Conservation (phyloP, 23 tunicate genomes). For the Clavelina lepadiformis region DNA sequence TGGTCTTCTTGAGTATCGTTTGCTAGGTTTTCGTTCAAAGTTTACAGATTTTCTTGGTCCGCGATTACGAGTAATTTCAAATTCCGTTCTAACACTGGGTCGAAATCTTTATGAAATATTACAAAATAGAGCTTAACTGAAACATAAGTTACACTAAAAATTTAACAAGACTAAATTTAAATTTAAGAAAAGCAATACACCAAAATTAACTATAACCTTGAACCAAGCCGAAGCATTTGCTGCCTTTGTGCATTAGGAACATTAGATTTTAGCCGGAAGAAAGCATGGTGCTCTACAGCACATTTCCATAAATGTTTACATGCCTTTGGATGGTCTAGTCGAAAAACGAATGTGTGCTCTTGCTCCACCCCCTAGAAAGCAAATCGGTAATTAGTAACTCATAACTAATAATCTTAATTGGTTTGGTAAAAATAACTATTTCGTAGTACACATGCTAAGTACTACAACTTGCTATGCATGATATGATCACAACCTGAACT, state of each 20-base stretch:
- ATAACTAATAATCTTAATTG: no score
- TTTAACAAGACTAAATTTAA: no score
- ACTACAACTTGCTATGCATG: background rate
- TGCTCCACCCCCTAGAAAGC: conserved; percentile 57
- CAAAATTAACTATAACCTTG: conserved; percentile 33
- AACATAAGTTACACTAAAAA: background rate
- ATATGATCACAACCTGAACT: background rate
- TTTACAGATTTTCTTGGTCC: conserved; percentile 67
- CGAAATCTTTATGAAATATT: conserved; percentile 55
- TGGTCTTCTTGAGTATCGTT: conserved; percentile 79
- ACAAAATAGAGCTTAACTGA: background rate
- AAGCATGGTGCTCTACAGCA: conserved; percentile 97
- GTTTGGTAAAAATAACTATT: no score
- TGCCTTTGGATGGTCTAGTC: conserved; percentile 77
- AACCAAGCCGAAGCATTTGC: conserved; percentile 83
- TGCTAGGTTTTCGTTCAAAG: conserved; percentile 85
- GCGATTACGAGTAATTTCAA: conserved; percentile 58
- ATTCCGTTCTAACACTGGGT: conserved; percentile 82
- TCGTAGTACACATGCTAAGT: background rate
- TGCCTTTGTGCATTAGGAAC: conserved; percentile 39
- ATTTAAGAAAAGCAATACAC: no score
- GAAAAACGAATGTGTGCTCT: conserved; percentile 80
- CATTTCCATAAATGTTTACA: conserved; percentile 99
- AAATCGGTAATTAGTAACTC: no score
- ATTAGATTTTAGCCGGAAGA: conserved; percentile 78